Evolutionary conservation across 1,140 invertebrate genomes (phyloP), one percentile per base, ranked within the genome.

Genomic region (Aphis craccivora): DNA sequence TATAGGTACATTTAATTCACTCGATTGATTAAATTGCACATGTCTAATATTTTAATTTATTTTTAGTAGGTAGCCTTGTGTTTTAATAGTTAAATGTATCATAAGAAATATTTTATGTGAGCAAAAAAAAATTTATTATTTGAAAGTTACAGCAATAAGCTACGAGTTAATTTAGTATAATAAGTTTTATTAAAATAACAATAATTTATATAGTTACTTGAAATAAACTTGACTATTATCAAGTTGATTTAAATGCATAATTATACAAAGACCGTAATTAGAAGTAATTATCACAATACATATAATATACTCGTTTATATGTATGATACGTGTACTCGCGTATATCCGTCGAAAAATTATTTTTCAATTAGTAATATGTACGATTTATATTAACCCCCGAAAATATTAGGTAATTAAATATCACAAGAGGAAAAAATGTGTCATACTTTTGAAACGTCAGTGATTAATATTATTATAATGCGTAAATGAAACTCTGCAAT

Each of bases 371-470:
- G 60, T 76, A 76, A 18, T n/a, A 35, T 4, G 60, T 18, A 76
- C 60, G 60, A 76, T 76, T 76, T 76, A 76, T 76, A 76, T n/a
- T 76, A n/a, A 14, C 60, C 30, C 18, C 60, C 14, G 14, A 76
- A n/a, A 76, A n/a, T 76, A 76, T 76, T 76, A n/a, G 14, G 30
- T 76, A 76, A n/a, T 76, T 76, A 76, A 76, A 76, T 76, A n/a
- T 76, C 60, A 76, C 30, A 18, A 76, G 60, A 6, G 30, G 30
- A 76, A 76, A 67, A 76, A 76, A 76, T 76, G 60, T 76, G 30
- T n/a, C 30, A 76, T n/a, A 76, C 60, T 76, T 76, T 18, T 76
- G 30, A 76, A 76, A 76, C 76, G n/a, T 83, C 18, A 83, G 76
- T 83, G 35, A 20, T 37, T 84, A 84, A 43, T 84, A 48, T 35